phyloP scores from a whole-genome alignment of 2,113 vertebrate species.

The Hydropotes inermis region DNA sequence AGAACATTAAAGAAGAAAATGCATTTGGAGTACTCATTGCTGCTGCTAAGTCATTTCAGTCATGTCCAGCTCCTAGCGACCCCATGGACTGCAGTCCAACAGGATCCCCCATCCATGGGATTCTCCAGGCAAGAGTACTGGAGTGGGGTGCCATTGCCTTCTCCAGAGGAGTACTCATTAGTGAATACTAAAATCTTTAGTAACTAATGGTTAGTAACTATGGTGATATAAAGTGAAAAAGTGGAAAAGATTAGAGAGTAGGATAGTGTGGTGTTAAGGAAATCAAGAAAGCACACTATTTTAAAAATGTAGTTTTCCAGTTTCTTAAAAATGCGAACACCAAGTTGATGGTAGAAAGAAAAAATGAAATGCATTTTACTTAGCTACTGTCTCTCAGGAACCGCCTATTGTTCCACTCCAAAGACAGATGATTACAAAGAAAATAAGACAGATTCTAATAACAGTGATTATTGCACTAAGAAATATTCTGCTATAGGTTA shows the following conservation, averaged over 20 bases:
- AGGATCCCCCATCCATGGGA: no score
- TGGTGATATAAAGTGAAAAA: not conserved
- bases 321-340: not conserved
- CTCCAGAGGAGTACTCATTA: not conserved
- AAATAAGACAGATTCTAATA: not conserved
- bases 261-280: not conserved
- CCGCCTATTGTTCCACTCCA: not conserved
- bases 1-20: not conserved
- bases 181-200: not conserved
- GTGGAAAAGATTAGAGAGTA: not conserved
- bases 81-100: no score
- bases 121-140: no score
- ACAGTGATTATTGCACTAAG: not conserved
- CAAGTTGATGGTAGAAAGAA: not conserved
- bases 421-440: not conserved
- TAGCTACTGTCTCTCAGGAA: not conserved
- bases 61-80: no score
- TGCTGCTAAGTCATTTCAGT: no score
- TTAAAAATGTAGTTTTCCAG: not conserved
- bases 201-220: not conserved
- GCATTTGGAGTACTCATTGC: not conserved
- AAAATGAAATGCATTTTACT: not conserved
- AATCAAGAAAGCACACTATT: not conserved
- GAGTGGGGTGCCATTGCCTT: no score
- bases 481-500: not conserved